Evolutionary conservation across 2,797 vertebrate genomes (phyloP).

Genomic region (Falco cherrug): DNA sequence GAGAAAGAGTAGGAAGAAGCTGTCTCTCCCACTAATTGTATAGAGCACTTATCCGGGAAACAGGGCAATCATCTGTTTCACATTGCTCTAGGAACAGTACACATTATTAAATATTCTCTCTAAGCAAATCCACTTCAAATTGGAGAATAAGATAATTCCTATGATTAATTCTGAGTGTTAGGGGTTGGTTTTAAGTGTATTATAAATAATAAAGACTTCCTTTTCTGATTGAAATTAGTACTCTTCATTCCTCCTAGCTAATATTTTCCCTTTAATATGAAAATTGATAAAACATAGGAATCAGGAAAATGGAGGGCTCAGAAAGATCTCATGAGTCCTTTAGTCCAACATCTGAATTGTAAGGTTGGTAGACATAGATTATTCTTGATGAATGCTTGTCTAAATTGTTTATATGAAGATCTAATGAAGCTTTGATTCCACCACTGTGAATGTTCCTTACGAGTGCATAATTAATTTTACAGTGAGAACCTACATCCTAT

Average conservation of each 20-base stretch:
- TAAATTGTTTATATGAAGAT: neutral
- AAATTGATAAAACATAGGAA: neutral
- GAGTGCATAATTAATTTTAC: neutral
- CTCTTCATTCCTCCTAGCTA: neutral
- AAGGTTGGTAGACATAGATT: neutral
- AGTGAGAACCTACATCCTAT: neutral
- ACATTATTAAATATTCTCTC: conserved; percentile 4
- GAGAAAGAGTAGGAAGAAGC: neutral
- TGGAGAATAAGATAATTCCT: neutral
- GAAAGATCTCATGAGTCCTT: neutral
- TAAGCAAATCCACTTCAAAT: neutral
- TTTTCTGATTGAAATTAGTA: neutral
- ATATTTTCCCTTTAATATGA: neutral
- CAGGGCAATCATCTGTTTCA: neutral
- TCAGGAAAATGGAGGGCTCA: neutral
- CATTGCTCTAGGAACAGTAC: neutral
- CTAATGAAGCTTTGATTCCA: neutral
- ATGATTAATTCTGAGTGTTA: neutral
- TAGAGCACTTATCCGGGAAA: neutral
- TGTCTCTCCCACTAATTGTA: neutral
- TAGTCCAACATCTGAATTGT: neutral
- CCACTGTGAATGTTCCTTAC: neutral
- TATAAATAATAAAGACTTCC: neutral
- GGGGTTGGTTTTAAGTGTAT: neutral
- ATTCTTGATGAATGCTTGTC: neutral